Conservation (phyloP, 1,140 invertebrate species). For the Agrypnia vestita region DNA sequence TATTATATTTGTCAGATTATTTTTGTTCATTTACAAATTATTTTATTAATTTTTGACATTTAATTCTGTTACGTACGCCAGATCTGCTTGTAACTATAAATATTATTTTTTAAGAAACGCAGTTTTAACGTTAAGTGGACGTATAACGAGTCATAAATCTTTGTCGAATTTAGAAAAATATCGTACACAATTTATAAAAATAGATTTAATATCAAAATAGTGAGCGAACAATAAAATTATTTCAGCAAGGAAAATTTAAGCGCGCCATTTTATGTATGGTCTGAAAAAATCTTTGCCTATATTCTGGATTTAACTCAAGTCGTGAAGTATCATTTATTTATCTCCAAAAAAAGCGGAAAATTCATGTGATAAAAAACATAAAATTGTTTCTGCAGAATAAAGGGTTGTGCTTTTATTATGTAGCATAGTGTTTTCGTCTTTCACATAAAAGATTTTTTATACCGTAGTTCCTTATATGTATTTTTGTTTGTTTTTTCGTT, state of each 20-base stretch:
- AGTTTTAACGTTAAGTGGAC: too few relatives aligned
- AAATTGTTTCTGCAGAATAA: neutral
- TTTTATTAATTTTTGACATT: too few relatives aligned
- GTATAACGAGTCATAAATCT: too few relatives aligned
- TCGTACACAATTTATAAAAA: neutral
- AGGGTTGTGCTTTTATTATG: neutral
- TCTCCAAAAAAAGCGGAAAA: slow-evolving; percentile 18
- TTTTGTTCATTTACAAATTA: too few relatives aligned
- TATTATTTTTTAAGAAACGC: too few relatives aligned
- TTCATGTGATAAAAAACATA: slow-evolving; percentile 1
- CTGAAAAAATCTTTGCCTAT: neutral
- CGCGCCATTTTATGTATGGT: slow-evolving; percentile 6
- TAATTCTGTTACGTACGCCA: too few relatives aligned
- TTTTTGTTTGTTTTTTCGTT: neutral
- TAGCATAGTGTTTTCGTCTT: neutral
- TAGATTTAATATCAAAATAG: too few relatives aligned
- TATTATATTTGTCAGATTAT: too few relatives aligned
- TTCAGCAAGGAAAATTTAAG: slow-evolving; percentile 13
- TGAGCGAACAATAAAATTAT: neutral
- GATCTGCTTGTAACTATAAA: too few relatives aligned
- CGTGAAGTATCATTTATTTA: slow-evolving; percentile 23
- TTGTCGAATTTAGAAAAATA: too few relatives aligned
- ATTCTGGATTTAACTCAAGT: slow-evolving; percentile 2
- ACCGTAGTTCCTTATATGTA: neutral
- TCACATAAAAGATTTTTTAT: neutral